Base-by-base conservation (phyloP, 2,797 vertebrate species). In the Naso thynnoides region DNA sequence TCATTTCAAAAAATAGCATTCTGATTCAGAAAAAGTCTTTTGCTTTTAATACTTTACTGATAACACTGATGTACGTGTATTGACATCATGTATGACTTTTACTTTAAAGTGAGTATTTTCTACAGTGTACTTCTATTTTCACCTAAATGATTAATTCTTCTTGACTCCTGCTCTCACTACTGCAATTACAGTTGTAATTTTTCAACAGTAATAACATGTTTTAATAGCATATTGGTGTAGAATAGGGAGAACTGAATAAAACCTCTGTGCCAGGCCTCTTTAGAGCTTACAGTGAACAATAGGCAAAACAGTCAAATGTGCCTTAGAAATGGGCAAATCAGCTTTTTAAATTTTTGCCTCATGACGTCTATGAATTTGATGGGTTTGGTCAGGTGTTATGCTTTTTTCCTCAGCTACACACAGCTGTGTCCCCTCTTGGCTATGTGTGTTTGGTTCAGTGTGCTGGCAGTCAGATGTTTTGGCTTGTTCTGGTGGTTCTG, bases 401-500 rank as follows among this genome's bases (percentile, higher is more conserved):
- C 16, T 23, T 42, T 24, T 33, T 15, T 48, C 14, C 33, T 63
- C 27, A 45, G 47, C 36, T 57, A 23, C 21, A 26, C 19, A 8
- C 33, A 23, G 23, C 8, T 24, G 39, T 41, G 45, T 31, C 33
- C 53, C 21, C 13, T 63, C 41, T 47, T 8, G 41, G 1, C 19
- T 73, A 13, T 60, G 48, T 59, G 76, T 73, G 59, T 53, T 52
- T 48, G 19, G 18, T 7, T 68, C 56, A 15, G 47, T 80, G 64
- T 75, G 2, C 21, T 73, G 33, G 23, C 57, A 19, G 62, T 71
- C 49, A 41, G 45, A 63, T 84, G 82, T 54, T 48, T 78, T 81
- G 72, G 59, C 59, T 84, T 31, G 55, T 68, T 76, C 78, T 49
- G 76, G 36, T 77, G 59, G 57, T 72, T 87, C 79, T 86, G 81